Evolutionary conservation across 1,140 invertebrate species (phyloP).

Genomic region (Semibalanus balanoides): DNA sequence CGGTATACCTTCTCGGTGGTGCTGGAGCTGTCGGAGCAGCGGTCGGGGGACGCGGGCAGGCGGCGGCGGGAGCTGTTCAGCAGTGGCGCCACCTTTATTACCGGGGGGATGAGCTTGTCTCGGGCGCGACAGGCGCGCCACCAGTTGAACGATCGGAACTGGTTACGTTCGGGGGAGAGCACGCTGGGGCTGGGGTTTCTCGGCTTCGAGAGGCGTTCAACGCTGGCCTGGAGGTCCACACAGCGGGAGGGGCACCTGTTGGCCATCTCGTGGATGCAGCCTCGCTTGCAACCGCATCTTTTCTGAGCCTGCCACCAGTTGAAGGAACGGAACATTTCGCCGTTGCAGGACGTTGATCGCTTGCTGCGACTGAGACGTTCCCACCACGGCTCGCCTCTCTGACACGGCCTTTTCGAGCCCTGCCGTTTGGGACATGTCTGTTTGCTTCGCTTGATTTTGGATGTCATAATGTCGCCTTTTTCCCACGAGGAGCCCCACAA

Average conservation of each 20-base stretch:
- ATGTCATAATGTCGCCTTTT: background rate
- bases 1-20: background rate
- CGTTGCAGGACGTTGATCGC: background rate
- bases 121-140: background rate
- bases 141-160: background rate
- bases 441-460: constrained; percentile 37
- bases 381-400: background rate
- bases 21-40: background rate
- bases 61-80: background rate
- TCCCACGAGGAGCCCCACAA: background rate
- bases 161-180: background rate
- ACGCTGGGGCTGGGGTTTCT: background rate
- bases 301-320: background rate
- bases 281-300: background rate
- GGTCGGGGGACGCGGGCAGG: no score
- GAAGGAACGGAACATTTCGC: background rate
- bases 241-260: background rate
- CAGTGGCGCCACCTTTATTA: background rate
- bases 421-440: constrained; percentile 20
- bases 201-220: background rate
- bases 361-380: background rate
- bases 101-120: background rate
- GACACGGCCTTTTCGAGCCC: background rate
- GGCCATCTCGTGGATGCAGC: background rate
- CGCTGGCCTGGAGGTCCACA: background rate